Percentiles rank a stretch among this genome's conserved stretches.
Evolutionary conservation across 2,888 invertebrate species (phyloP).

Genomic region (Iphiclides podalirius): DNA sequence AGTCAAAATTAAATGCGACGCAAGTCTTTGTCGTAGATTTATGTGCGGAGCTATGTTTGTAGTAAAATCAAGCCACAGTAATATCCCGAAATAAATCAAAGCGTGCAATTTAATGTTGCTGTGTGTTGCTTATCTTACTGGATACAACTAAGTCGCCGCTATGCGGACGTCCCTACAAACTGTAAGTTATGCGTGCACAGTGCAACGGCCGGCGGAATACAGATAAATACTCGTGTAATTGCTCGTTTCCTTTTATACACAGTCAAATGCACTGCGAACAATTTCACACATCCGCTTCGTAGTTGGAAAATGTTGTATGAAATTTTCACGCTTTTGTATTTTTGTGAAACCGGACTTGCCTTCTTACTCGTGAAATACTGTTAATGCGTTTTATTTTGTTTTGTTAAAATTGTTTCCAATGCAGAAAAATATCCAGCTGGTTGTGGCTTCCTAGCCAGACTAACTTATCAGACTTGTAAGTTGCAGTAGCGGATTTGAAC

Average conservation of each 20-base stretch:
- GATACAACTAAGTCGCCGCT: slow-evolving; percentile 21
- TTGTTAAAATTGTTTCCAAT: not conserved
- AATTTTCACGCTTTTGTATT: slow-evolving; percentile 18
- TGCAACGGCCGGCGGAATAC: slow-evolving; percentile 21
- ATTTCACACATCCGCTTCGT: slow-evolving; percentile 21
- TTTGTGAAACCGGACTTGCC: slow-evolving; percentile 11
- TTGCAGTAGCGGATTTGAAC: too few relatives aligned
- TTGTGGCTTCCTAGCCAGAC: too few relatives aligned
- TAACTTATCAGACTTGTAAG: too few relatives aligned
- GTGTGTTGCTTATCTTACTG: slow-evolving; percentile 22
- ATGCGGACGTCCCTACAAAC: slow-evolving; percentile 22
- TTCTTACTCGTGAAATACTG: slow-evolving; percentile 3
- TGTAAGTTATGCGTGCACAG: slow-evolving; percentile 24
- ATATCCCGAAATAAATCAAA: slow-evolving; percentile 20
- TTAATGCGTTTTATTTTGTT: not conserved
- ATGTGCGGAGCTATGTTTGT: slow-evolving; percentile 10
- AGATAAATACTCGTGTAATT: slow-evolving; percentile 24
- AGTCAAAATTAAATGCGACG: slow-evolving; percentile 15
- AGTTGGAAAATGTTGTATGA: slow-evolving; percentile 16
- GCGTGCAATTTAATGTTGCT: slow-evolving; percentile 12
- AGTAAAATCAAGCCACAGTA: slow-evolving; percentile 19
- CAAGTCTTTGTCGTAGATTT: slow-evolving; percentile 15
- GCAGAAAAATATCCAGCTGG: too few relatives aligned
- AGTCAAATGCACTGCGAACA: slow-evolving; percentile 22
- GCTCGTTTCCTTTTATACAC: slow-evolving; percentile 23